phyloP scores from a whole-genome alignment of 35 echinoderm and acorn worm species.

The Chiridota heheva region DNA sequence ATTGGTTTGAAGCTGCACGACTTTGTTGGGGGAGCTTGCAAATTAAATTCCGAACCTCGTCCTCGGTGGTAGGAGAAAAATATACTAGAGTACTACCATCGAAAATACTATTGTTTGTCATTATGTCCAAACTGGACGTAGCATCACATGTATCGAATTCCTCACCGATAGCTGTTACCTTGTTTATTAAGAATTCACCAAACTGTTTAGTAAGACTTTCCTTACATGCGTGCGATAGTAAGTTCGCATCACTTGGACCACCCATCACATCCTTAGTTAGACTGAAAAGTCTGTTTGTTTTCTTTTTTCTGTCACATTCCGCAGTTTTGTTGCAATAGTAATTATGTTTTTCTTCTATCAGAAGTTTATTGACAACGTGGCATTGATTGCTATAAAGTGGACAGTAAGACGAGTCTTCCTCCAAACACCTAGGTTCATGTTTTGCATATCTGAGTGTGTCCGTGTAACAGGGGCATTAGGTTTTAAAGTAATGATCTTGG shows the following conservation, averaged over 20 bases:
- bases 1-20: not conserved
- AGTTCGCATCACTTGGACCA: not conserved
- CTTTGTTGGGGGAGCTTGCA: conserved; percentile 18
- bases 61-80: not conserved
- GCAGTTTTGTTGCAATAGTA: conserved; percentile 13
- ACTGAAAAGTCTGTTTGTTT: conserved; percentile 3
- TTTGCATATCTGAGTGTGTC: conserved; percentile 22
- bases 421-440: conserved; percentile 9
- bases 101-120: conserved; percentile 7
- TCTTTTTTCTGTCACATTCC: conserved; percentile 3
- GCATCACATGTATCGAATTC: not conserved
- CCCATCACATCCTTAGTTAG: conserved; percentile 18
- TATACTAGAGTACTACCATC: not conserved
- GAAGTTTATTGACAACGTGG: conserved; percentile 24
- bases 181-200: conserved; percentile 30
- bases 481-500: not conserved
- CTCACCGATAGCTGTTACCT: not conserved
- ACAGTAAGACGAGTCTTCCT: not conserved
- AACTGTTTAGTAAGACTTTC: conserved; percentile 1
- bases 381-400: conserved; percentile 18
- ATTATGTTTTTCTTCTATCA: conserved; percentile 12
- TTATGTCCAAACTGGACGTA: not conserved
- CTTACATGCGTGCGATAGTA: not conserved
- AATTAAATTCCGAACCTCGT: conserved; percentile 25
- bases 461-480: conserved; percentile 27